Evolutionary conservation across 2,113 vertebrate genomes (phyloP).

Genomic region (Nyctereutes procyonoides): DNA sequence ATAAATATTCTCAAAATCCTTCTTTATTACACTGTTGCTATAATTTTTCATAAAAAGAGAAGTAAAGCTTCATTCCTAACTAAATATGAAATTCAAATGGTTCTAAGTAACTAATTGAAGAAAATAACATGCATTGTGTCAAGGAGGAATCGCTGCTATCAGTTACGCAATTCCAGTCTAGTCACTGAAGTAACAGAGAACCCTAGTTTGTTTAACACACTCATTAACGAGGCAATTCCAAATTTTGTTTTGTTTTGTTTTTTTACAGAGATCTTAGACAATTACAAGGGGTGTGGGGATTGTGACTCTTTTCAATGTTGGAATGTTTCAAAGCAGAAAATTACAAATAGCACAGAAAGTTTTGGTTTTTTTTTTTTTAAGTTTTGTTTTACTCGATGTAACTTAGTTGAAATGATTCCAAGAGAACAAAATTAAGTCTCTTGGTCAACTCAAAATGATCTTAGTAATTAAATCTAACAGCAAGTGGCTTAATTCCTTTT

Average conservation of each 20-base stretch:
- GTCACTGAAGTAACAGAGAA: not conserved
- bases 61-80: not conserved
- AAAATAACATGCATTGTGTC: not conserved
- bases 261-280: not conserved
- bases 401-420: conserved; percentile 1
- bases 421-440: not conserved
- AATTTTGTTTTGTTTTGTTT: not conserved
- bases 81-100: not conserved
- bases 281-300: not conserved
- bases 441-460: not conserved
- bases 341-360: not conserved
- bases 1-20: not conserved
- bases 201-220: not conserved
- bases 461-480: not conserved
- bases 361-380: not conserved
- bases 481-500: not conserved
- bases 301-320: not conserved
- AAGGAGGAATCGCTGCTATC: not conserved
- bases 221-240: not conserved
- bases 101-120: not conserved
- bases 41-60: not conserved
- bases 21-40: not conserved
- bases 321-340: not conserved
- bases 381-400: not conserved
- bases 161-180: not conserved